A percentile compares a stretch with the other conserved stretches of the same genome.
These are phyloP conservation scores for Clepsis dumicolana DNA, from an alignment of 2,888 invertebrate species.

Conservation along the genomic window DNA sequence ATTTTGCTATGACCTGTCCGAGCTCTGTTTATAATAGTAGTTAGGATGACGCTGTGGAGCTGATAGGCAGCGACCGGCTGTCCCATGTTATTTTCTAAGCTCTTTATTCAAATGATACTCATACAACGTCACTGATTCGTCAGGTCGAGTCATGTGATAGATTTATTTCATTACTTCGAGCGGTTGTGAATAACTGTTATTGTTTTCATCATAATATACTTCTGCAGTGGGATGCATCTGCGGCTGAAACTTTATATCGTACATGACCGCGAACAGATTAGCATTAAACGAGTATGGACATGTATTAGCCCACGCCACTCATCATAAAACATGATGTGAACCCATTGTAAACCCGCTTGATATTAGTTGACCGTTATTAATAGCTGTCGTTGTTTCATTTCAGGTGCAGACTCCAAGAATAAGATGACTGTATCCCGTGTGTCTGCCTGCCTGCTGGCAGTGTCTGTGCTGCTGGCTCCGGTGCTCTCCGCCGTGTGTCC, in stretches of 20 bases:
- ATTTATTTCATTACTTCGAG: slow-evolving; percentile 55
- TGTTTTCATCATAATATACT: slow-evolving; percentile 5
- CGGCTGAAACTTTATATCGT: slow-evolving; percentile 61
- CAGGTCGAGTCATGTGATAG: slow-evolving; percentile 62
- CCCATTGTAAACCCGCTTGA: neutral
- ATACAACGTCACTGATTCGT: no score
- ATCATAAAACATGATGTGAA: slow-evolving; percentile 5
- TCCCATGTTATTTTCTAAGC: slow-evolving; percentile 56
- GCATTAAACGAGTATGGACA: slow-evolving; percentile 53
- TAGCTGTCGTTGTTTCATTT: slow-evolving; percentile 57
- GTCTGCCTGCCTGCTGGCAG: slow-evolving; percentile 64
- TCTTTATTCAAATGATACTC: slow-evolving; percentile 66
- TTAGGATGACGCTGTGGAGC: no score
- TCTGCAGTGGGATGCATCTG: slow-evolving; percentile 45
- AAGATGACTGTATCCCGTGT: slow-evolving; percentile 71
- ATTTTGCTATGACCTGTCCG: no score
- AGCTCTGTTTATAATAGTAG: no score
- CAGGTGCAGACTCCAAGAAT: slow-evolving; percentile 70
- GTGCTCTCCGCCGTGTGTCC: slow-evolving; percentile 78
- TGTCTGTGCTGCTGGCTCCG: slow-evolving; percentile 65
- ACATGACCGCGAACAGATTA: slow-evolving; percentile 57
- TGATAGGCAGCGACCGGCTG: slow-evolving; percentile 61
- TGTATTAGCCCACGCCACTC: slow-evolving; percentile 52
- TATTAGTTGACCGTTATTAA: slow-evolving; percentile 32
- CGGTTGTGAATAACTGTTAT: slow-evolving; percentile 32